A percentile compares a stretch with the other conserved stretches of the same genome.
phyloP scores from a whole-genome alignment of 2,888 invertebrate species.

The Dryadula phaetusa region DNA sequence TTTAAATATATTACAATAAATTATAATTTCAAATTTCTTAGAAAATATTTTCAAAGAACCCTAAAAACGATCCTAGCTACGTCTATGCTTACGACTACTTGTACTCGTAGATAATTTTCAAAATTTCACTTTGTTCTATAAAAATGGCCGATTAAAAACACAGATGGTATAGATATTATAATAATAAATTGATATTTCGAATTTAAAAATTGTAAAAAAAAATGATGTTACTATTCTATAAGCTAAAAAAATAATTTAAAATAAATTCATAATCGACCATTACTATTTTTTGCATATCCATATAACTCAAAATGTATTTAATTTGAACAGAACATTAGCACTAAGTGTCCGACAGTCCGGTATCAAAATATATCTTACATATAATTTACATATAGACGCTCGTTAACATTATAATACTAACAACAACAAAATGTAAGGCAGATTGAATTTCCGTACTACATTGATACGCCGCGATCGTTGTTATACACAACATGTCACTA shows the following conservation, averaged over 20 bases:
- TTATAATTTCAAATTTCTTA: too few relatives aligned
- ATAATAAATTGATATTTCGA: not conserved
- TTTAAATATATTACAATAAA: too few relatives aligned
- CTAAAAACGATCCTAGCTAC: conserved; percentile 32
- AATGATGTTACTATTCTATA: not conserved
- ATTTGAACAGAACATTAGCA: conserved; percentile 10
- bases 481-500: conserved; percentile 6
- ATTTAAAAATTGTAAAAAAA: not conserved
- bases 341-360: conserved; percentile 12
- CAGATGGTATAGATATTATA: not conserved
- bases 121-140: conserved; percentile 13
- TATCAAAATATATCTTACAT: conserved; percentile 33
- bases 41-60: not conserved
- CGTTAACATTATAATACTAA: conserved; percentile 32
- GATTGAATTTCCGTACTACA: conserved; percentile 17
- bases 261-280: conserved; percentile 1
- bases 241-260: not conserved
- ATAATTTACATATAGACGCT: conserved; percentile 34
- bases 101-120: conserved; percentile 51
- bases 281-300: not conserved
- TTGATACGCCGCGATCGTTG: conserved; percentile 1
- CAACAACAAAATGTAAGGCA: conserved; percentile 37
- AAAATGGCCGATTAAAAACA: conserved; percentile 7
- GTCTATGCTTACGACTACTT: conserved; percentile 47
- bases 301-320: conserved; percentile 7